These are phyloP conservation scores for Ennomos erosarius DNA, from an alignment of 2,888 invertebrate species.

Conservation along the genomic window DNA sequence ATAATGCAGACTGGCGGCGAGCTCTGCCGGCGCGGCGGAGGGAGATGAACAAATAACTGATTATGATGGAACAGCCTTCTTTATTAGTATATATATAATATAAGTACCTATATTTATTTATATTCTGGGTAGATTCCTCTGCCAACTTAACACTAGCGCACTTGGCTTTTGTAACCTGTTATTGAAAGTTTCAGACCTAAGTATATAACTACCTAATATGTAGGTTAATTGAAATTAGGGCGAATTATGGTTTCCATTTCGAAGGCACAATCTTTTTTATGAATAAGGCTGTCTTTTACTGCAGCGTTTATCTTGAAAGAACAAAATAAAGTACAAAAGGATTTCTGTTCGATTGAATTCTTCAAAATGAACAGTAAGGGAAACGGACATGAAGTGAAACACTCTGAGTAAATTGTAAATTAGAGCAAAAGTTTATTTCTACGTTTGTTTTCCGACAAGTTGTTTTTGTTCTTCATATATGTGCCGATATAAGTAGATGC, in stretches of 20 bases:
- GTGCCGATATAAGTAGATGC: constrained; percentile 8
- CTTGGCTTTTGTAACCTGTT: no score
- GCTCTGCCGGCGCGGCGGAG: constrained; percentile 8
- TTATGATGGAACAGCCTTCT: constrained; percentile 17
- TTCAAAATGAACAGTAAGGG: constrained; percentile 3
- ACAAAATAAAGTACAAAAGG: constrained; percentile 12
- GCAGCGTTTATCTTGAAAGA: constrained; percentile 2
- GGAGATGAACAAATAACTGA: constrained; percentile 26
- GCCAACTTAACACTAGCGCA: no score
- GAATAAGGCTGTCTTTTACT: neutral
- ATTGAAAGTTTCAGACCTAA: no score
- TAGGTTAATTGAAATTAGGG: no score
- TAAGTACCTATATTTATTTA: no score
- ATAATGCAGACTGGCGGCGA: constrained; percentile 20
- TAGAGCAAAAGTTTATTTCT: constrained; percentile 23
- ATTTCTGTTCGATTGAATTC: constrained; percentile 2
- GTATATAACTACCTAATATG: no score
- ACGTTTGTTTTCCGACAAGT: constrained; percentile 26
- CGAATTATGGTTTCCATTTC: no score
- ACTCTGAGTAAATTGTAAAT: constrained; percentile 21
- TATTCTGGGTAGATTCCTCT: no score
- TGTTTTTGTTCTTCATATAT: neutral
- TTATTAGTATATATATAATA: no score
- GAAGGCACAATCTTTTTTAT: no score
- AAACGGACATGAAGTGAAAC: constrained; percentile 22